Evolutionary conservation across 2,797 vertebrate species (phyloP).

Genomic region (Phrynocephalus forsythii): DNA sequence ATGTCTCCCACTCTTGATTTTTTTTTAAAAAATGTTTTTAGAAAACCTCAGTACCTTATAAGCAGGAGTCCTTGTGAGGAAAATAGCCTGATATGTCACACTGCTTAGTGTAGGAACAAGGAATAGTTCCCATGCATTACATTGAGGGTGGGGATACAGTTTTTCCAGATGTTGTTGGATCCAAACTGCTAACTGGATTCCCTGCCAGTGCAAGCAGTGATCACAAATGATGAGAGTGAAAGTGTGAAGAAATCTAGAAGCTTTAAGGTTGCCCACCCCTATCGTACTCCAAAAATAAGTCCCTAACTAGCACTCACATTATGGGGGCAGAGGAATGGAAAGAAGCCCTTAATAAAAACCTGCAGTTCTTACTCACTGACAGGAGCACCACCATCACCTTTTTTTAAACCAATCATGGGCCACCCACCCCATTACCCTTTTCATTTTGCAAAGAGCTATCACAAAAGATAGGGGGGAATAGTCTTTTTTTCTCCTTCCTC

Average conservation of each 20-base stretch:
- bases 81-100: too few species aligned
- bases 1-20: conserved; percentile 62
- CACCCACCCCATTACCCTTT: background rate
- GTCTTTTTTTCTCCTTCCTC: too few species aligned
- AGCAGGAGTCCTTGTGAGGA: background rate
- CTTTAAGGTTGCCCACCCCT: background rate
- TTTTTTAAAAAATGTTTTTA: background rate
- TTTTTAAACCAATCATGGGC: background rate
- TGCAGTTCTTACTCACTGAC: background rate
- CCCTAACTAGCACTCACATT: background rate
- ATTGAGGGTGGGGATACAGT: background rate
- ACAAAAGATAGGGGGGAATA: background rate
- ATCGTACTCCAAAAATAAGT: background rate
- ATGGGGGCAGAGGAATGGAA: background rate
- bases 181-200: too few species aligned
- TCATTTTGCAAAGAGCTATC: background rate
- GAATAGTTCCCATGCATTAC: background rate
- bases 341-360: background rate
- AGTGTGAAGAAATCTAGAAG: background rate
- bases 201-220: too few species aligned
- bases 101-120: background rate
- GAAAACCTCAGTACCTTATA: conserved; percentile 52
- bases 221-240: background rate
- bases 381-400: background rate
- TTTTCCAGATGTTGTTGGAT: too few species aligned